These are phyloP conservation scores for Taurulus bubalis DNA, from an alignment of 2,113 vertebrate species.

Conservation along the genomic window DNA sequence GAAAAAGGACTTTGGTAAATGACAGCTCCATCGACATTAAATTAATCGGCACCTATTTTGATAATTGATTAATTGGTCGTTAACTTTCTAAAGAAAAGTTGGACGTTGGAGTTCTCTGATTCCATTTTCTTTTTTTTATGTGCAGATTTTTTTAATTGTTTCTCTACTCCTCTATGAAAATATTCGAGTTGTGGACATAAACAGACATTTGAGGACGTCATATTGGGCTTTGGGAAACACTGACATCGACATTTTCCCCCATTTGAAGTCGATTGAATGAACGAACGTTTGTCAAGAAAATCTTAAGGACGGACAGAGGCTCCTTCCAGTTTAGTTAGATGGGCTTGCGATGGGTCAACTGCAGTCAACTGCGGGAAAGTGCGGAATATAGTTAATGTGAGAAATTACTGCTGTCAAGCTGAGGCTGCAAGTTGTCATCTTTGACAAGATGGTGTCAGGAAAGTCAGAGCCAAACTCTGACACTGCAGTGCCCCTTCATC, in stretches of 20 bases:
- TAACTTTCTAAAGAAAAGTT: too few species aligned
- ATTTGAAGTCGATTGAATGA: not conserved
- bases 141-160: too few species aligned
- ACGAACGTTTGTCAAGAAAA: not conserved
- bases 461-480: conserved; percentile 36
- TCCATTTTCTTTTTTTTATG: too few species aligned
- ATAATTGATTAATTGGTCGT: too few species aligned
- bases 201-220: too few species aligned
- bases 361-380: not conserved
- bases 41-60: too few species aligned
- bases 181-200: too few species aligned
- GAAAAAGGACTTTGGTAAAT: not conserved
- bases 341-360: not conserved
- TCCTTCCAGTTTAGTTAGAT: not conserved
- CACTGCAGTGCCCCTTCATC: conserved; percentile 39
- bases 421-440: conserved; percentile 39
- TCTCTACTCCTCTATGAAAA: too few species aligned
- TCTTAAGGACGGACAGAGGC: not conserved
- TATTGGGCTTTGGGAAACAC: too few species aligned
- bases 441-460: conserved; percentile 57
- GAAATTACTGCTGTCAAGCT: conserved; percentile 36
- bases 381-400: conserved; percentile 17
- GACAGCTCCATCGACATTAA: not conserved
- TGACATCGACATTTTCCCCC: too few species aligned
- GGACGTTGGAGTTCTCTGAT: too few species aligned